Percentiles rank a stretch among this genome's conserved stretches.
These are phyloP conservation scores for Chaenogobius annularis DNA, from an alignment of 2,113 vertebrate species.

Conservation along the genomic window DNA sequence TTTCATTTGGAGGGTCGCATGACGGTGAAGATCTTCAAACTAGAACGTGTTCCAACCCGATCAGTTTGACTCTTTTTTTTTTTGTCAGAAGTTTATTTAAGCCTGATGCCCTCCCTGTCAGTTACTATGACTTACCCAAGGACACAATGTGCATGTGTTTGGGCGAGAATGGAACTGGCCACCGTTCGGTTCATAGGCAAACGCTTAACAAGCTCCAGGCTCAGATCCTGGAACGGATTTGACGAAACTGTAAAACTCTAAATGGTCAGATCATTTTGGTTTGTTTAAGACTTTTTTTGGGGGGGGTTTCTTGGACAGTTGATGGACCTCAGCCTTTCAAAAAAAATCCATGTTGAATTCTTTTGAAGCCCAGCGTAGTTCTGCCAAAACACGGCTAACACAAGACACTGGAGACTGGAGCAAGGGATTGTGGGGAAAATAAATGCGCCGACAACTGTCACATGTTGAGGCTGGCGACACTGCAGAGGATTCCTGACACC, in stretches of 20 bases:
- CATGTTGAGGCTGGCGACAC: conserved; percentile 31
- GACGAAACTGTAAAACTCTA: conserved; percentile 12
- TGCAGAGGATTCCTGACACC: background rate
- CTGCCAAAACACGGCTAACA: conserved; percentile 63
- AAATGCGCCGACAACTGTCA: background rate
- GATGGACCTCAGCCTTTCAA: background rate
- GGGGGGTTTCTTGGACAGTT: background rate
- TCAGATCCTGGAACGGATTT: conserved; percentile 1
- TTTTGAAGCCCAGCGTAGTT: conserved; percentile 28
- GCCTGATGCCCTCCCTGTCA: background rate
- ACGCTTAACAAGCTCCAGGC: conserved; percentile 34
- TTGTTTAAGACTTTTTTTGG: conserved; percentile 14
- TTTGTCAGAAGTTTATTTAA: background rate
- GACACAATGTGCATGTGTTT: conserved; percentile 23
- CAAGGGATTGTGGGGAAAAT: conserved; percentile 28
- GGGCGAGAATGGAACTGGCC: conserved; percentile 15
- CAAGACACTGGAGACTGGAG: conserved; percentile 58
- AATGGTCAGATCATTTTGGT: conserved; percentile 55
- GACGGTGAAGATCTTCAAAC: background rate
- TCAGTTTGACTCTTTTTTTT: background rate
- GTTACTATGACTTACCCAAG: too few relatives aligned
- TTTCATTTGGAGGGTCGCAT: background rate
- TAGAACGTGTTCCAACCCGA: background rate
- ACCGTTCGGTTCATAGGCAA: background rate
- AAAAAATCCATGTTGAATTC: background rate